phyloP scores from a whole-genome alignment of 2,888 invertebrate genomes.

The Cetonia aurata region DNA sequence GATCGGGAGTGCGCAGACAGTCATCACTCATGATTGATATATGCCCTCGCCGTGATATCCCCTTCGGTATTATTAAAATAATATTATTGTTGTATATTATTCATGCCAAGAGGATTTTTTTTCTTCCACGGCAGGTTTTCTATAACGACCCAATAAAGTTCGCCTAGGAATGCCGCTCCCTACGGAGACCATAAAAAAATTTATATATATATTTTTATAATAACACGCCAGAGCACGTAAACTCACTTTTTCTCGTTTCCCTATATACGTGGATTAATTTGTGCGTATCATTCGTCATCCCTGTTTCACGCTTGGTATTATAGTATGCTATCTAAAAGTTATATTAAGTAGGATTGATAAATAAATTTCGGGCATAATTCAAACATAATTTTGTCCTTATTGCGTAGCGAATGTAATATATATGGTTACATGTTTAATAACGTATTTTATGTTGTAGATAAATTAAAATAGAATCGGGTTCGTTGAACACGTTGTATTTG shows the following conservation, averaged over 20 bases:
- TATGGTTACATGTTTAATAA: too few relatives aligned
- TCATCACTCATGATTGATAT: slow-evolving; percentile 28
- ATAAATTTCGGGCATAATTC: background rate
- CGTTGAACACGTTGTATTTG: too few relatives aligned
- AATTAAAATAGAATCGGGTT: too few relatives aligned
- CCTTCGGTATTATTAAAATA: slow-evolving; percentile 24
- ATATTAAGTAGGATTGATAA: slow-evolving; percentile 6
- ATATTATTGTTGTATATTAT: slow-evolving; percentile 26
- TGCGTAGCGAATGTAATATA: too few relatives aligned
- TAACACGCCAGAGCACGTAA: slow-evolving; percentile 11
- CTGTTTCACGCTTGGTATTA: background rate
- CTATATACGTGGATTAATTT: background rate
- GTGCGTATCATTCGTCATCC: background rate
- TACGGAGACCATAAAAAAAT: slow-evolving; percentile 16
- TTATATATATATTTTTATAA: slow-evolving; percentile 27
- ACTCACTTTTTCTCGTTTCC: background rate
- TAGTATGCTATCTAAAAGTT: background rate
- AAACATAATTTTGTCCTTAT: too few relatives aligned
- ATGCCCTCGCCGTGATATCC: slow-evolving; percentile 26
- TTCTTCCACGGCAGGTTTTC: slow-evolving; percentile 12
- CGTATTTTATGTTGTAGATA: too few relatives aligned
- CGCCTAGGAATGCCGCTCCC: slow-evolving; percentile 36
- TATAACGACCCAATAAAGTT: slow-evolving; percentile 35
- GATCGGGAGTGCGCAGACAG: slow-evolving; percentile 11
- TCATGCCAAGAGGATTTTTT: slow-evolving; percentile 17